phyloP scores from a whole-genome alignment of 2,888 invertebrate species.

The Mellilla xanthometata region DNA sequence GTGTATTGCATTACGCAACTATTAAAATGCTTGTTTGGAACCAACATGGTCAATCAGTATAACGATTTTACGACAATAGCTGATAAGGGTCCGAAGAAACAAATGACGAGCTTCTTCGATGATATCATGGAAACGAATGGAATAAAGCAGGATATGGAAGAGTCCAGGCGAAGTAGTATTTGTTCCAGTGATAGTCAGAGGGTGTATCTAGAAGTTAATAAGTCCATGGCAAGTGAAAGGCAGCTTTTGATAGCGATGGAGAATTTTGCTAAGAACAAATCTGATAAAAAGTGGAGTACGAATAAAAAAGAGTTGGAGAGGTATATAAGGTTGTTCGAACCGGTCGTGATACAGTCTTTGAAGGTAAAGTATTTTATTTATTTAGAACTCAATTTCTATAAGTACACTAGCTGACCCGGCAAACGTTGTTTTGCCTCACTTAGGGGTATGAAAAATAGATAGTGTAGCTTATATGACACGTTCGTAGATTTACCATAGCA shows the following conservation, averaged over 20 bases:
- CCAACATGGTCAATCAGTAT: constrained; percentile 84
- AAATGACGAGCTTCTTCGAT: constrained; percentile 48
- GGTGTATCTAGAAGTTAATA: constrained; percentile 53
- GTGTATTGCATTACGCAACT: constrained; percentile 91
- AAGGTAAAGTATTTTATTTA: constrained; percentile 85
- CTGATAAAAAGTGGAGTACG: constrained; percentile 73
- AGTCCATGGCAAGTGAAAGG: constrained; percentile 63
- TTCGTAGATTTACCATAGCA: too few relatives aligned
- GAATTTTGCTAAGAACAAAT: constrained; percentile 70
- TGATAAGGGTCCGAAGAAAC: constrained; percentile 33
- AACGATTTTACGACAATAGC: constrained; percentile 63
- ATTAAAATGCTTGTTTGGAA: constrained; percentile 88
- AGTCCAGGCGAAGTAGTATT: constrained; percentile 55
- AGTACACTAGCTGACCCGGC: too few relatives aligned
- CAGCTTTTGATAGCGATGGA: constrained; percentile 67
- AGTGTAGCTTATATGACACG: too few relatives aligned
- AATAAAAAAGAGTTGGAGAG: constrained; percentile 83
- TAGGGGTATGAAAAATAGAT: too few relatives aligned
- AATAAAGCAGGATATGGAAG: constrained; percentile 36
- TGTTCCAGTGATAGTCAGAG: constrained; percentile 64
- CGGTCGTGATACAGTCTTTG: constrained; percentile 95
- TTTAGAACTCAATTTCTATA: not conserved
- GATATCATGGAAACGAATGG: constrained; percentile 61
- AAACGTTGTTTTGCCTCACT: too few relatives aligned
- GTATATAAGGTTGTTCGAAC: constrained; percentile 96